Base-by-base conservation (phyloP, 2,888 invertebrate species). In the Ochropacha duplaris region DNA sequence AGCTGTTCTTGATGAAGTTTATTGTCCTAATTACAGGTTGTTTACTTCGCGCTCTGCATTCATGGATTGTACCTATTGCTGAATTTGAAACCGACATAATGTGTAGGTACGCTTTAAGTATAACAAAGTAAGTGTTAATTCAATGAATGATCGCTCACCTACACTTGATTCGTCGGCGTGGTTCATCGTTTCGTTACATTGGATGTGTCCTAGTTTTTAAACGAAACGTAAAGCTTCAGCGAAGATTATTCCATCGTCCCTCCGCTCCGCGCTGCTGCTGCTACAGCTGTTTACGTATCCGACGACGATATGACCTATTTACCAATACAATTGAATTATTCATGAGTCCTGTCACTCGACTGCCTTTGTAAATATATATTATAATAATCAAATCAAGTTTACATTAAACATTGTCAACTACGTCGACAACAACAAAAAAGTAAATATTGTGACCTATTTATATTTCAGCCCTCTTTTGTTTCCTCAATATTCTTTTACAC, bases 21-120 rank as follows among this genome's bases (percentile, higher is more conserved):
- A 86, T 88, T 87, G 90, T 77, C 78, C 91, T 69, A 85, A 78
- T 86, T 91, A 79, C 79, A 86, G 89, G 88, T 90, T 89, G 83
- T 89, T 90, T 86, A 86, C 88, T 82, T 73, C 66, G 22, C 65
- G 66, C 69, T 64, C 66, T 71, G 75, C 76, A 75, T 73, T 72
- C 72, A 72, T 78, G 76, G 71, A 76, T 76, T 75, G 76, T 63
- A n/a, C n/a, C n/a, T n/a, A 71, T 74, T 73, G 74, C 74, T 78
- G 72, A 69, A 77, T 75, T 75, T 75, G 69, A 72, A 72, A 68
- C 11, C 12, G 2, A 12, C 31, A 12, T 12, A n/a, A n/a, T n/a
- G n/a, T n/a, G n/a, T n/a, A 22, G 22, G 31, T 12, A 16, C 16
- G 28, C 19, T 50, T 9, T 28, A 19, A 6, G 12, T 9, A 24